Percentiles rank a stretch among this genome's conserved stretches.
Conservation (phyloP, 1,140 invertebrate species). For the Aphis gossypii region DNA sequence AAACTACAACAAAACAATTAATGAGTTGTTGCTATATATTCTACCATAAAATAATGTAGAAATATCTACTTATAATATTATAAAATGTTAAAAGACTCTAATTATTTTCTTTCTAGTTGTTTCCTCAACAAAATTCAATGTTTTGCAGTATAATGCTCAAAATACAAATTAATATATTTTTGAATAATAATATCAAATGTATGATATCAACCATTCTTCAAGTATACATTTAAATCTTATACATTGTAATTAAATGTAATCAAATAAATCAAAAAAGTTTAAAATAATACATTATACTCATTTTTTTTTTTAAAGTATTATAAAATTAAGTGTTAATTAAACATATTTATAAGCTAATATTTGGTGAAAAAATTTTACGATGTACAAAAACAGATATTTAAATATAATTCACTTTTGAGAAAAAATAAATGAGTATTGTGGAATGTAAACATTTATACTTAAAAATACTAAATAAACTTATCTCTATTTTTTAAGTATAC, state of each 20-base stretch:
- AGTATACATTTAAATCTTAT: not conserved
- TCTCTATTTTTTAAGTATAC: not conserved
- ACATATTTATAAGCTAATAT: not conserved
- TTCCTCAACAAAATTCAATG: not conserved
- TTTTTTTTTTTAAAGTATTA: not conserved
- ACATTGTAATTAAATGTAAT: not conserved
- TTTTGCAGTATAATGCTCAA: not conserved
- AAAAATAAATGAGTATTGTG: not conserved
- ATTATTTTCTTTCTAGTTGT: not conserved
- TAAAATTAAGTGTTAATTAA: not conserved
- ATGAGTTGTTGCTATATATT: not conserved
- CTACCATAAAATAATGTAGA: not conserved
- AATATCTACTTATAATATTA: not conserved
- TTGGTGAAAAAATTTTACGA: slow-evolving; percentile 9
- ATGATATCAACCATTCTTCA: not conserved
- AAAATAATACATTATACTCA: not conserved
- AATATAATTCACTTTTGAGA: not conserved
- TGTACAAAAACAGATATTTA: slow-evolving; percentile 16
- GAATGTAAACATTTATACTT: slow-evolving; percentile 9
- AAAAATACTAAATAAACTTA: not conserved
- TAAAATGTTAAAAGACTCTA: not conserved
- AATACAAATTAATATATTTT: not conserved
- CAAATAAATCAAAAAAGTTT: not conserved
- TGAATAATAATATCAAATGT: not conserved
- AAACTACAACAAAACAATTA: not conserved